These are phyloP conservation scores for Paratilapia polleni DNA, from an alignment of 2,113 vertebrate species.

Conservation along the genomic window DNA sequence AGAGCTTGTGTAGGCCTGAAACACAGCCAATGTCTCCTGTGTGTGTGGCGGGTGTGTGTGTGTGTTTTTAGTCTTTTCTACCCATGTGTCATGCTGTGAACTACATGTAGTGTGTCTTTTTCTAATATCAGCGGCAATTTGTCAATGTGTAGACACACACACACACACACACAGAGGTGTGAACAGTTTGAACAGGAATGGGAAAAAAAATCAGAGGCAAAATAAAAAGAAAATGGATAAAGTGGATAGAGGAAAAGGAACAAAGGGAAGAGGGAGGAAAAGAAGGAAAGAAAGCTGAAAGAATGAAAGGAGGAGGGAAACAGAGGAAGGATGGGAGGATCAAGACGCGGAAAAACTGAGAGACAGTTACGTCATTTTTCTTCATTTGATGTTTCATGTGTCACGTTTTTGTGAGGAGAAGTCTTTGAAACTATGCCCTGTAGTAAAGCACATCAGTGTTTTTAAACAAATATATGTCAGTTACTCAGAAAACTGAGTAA, in stretches of 20 bases:
- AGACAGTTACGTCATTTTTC: neutral
- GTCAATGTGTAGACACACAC: neutral
- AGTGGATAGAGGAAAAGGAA: neutral
- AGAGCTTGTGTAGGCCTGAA: neutral
- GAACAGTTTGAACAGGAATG: neutral
- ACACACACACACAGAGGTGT: neutral
- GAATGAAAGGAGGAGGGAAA: neutral
- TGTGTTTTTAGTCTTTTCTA: neutral
- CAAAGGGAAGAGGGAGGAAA: neutral
- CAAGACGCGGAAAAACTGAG: neutral
- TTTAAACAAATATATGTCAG: neutral
- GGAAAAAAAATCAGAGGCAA: neutral
- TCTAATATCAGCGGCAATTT: conserved; percentile 6
- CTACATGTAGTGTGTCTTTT: neutral
- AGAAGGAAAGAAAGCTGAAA: neutral
- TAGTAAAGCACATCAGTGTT: neutral
- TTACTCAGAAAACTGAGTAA: neutral
- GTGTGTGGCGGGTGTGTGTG: neutral
- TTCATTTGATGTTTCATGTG: neutral
- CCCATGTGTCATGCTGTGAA: neutral
- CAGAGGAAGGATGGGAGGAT: neutral
- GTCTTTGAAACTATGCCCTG: neutral
- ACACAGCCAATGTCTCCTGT: neutral
- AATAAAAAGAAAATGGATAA: neutral
- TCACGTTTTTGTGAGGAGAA: neutral